Evolutionary conservation across 2,888 invertebrate genomes (phyloP).

Genomic region (Leistus spinibarbis): DNA sequence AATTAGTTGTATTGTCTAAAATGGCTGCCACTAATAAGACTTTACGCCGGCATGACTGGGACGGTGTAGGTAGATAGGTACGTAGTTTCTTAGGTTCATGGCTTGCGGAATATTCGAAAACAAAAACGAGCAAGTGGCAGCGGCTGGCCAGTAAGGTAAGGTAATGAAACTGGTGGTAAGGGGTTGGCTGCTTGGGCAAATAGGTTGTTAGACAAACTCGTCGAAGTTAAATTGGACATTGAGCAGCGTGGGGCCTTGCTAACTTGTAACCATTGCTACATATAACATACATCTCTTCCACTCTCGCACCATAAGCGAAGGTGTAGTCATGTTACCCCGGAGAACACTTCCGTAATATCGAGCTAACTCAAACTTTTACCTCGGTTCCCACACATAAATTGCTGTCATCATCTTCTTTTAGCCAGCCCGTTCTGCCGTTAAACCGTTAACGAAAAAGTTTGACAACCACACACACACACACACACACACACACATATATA

Average conservation of each 20-base stretch:
- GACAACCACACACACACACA: background rate
- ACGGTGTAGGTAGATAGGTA: too few relatives aligned
- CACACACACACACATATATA: background rate
- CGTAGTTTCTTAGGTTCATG: background rate
- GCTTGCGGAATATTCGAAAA: background rate
- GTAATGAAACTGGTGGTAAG: conserved; percentile 28
- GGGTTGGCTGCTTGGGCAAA: conserved; percentile 21
- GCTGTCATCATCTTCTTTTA: conserved; percentile 35
- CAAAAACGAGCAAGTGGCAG: conserved; percentile 6
- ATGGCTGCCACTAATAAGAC: background rate
- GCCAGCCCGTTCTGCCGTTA: background rate
- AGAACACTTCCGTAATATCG: conserved; percentile 45
- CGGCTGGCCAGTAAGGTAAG: background rate
- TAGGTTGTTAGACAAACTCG: conserved; percentile 38
- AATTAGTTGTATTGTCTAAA: background rate
- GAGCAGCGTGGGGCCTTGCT: conserved; percentile 15
- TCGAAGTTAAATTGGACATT: conserved; percentile 38
- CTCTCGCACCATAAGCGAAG: conserved; percentile 43
- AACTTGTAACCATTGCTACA: conserved; percentile 33
- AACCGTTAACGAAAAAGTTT: conserved; percentile 21
- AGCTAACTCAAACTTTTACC: conserved; percentile 44
- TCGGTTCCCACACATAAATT: conserved; percentile 45
- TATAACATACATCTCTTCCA: conserved; percentile 38
- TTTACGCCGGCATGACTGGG: too few relatives aligned
- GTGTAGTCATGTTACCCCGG: conserved; percentile 43